Evolutionary conservation across 2,888 invertebrate genomes (phyloP), one percentile per base, ranked within the genome.

Genomic region (Patella depressa): DNA sequence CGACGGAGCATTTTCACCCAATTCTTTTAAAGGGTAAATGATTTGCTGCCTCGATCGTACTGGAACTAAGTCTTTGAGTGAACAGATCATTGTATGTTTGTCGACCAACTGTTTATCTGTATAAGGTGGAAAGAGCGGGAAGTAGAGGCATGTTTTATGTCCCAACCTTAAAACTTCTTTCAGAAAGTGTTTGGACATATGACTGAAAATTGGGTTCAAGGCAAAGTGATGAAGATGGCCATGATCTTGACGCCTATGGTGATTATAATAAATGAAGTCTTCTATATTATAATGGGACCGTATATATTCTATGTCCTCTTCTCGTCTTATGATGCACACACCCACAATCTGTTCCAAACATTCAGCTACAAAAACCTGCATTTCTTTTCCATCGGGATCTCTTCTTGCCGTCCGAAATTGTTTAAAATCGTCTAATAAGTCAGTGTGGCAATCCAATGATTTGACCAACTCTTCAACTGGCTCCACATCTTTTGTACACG

Each of bases 231-330:
- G 89, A 2, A 92, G 87, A 77, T 90, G 89, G 3, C 87, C 90
- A 83, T 92, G 92, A 72, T 92, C 91, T 19, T 87, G 83, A 71
- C 91, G 82, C 71, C 85, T 85, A 82, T 92, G 92, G 78, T 92
- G 91, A 83, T 91, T 91, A 86, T 85, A 92, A 86, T 91, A 91
- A 77, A 92, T 90, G 80, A 91, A 92, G 81, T 92, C 91, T 82
- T 92, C 92, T 54, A 92, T 91, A 83, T 92, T 91, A 86, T 91
- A 92, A 83, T 92, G 92, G 7, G 92, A 91, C 14, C 92, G 85
- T 45, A 92, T 90, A 82, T 91, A 91, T 65, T 65, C n/a, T 76
- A 83, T 82, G 73, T 90, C 91, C 89, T 91, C 91, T 82, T 91
- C 91, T 74, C 86, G 83, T 53, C 90, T 84, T 54, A 91, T 81